Evolutionary conservation across 2,113 vertebrate species (phyloP).

Genomic region (Atherinomorus stipes): DNA sequence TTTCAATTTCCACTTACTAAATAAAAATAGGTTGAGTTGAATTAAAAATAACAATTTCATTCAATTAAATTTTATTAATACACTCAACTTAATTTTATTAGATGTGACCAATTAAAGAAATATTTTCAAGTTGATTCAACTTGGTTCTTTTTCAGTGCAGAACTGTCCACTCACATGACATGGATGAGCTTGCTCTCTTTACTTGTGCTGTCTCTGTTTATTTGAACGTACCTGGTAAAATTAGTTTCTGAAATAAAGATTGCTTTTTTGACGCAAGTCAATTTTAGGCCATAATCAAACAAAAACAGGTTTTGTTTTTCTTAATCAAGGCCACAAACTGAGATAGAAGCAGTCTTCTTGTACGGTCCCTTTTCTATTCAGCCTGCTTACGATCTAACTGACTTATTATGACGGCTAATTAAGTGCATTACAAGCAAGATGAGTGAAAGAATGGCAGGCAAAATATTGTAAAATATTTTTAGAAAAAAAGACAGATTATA

Average conservation of each 20-base stretch:
- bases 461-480: neutral
- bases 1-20: too few relatives aligned
- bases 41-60: too few relatives aligned
- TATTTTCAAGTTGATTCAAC: too few relatives aligned
- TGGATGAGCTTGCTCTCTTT: neutral
- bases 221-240: neutral
- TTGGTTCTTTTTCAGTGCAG: too few relatives aligned
- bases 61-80: too few relatives aligned
- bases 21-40: too few relatives aligned
- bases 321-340: neutral
- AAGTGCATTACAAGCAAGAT: neutral
- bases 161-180: neutral
- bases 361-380: neutral
- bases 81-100: too few relatives aligned
- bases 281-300: neutral
- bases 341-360: neutral
- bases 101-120: too few relatives aligned
- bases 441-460: neutral
- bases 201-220: neutral
- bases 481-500: neutral
- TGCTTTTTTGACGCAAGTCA: neutral
- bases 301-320: neutral
- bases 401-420: neutral
- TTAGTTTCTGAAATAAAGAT: neutral
- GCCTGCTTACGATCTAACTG: neutral